These are phyloP conservation scores for Heliothis subflexa DNA, from an alignment of 1,140 invertebrate genomes.

Conservation along the genomic window DNA sequence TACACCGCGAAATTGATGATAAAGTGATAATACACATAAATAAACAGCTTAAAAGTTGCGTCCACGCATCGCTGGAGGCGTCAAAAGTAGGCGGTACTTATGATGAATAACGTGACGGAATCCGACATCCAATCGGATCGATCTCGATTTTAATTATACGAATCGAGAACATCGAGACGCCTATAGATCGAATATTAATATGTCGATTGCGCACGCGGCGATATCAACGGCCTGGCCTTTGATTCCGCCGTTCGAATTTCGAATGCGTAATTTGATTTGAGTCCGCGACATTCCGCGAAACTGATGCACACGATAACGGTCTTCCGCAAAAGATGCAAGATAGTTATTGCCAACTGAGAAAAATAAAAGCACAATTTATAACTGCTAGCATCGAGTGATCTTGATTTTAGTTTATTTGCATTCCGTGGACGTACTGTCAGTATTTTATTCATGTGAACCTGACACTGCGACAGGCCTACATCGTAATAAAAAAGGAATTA, in stretches of 20 bases:
- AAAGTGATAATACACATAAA: constrained; percentile 66
- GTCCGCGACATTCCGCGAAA: constrained; percentile 74
- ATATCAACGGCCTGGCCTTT: constrained; percentile 70
- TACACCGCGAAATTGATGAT: constrained; percentile 55
- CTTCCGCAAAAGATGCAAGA: constrained; percentile 73
- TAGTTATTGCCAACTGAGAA: constrained; percentile 64
- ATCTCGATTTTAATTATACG: constrained; percentile 84
- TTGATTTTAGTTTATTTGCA: constrained; percentile 56
- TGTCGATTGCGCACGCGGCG: constrained; percentile 73
- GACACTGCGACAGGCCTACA: constrained; percentile 7
- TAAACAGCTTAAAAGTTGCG: constrained; percentile 77
- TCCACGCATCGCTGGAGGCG: constrained; percentile 79
- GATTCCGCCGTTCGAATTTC: constrained; percentile 66
- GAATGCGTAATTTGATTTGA: constrained; percentile 77
- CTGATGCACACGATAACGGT: constrained; percentile 67
- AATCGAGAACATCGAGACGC: constrained; percentile 77
- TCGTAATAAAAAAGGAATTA: constrained; percentile 47
- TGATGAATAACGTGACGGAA: constrained; percentile 81
- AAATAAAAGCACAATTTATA: constrained; percentile 57
- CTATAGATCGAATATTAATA: constrained; percentile 82
- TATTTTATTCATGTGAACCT: constrained; percentile 44
- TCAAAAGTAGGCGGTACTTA: constrained; percentile 79
- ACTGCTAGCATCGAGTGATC: constrained; percentile 49
- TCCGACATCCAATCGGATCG: constrained; percentile 77
- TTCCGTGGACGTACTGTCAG: constrained; percentile 42